Evolutionary conservation across 2,113 vertebrate genomes (phyloP), one percentile per base, ranked within the genome.

Genomic region (Pavo muticus): DNA sequence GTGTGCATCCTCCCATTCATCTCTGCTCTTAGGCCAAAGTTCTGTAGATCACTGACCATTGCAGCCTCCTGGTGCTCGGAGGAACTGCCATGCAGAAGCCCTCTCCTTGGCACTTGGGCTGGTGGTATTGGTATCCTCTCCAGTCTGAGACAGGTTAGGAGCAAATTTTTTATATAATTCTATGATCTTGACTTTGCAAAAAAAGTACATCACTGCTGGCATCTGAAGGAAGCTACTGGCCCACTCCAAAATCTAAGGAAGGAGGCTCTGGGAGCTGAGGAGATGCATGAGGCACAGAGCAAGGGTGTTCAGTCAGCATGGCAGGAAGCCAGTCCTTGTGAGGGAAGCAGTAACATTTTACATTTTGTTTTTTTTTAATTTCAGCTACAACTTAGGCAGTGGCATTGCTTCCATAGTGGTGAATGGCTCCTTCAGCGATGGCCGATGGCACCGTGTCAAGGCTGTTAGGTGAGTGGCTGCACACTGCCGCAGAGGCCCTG

Each of bases 321-420:
- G 27, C 25, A 47, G 21, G 24, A 52, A 90, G 4, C 2, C 0
- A 0, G 29, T 40, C 57, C 71, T 71, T 87, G 56, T 37, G 94
- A 40, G 44, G 25, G 16, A 61, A 10, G 18, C 18, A 39, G 32
- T 60, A 86, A 72, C 11, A 10, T n/a, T 68, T 87, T 23, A 1
- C 37, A 18, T 40, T 63, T 17, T 18, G 9, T 45, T 45, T 18
- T 44, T 44, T 48, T 81, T 82, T 1, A 73, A 45, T 83, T 84
- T 61, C 30, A 99, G 99, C 95, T 99, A 99, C 88, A 99, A 99
- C 94, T 97, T 99, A 94, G 99, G 99, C 93, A 99, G 99, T 0
- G 99, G 99, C 4, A 75, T 97, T 14, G 97, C 97, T 29, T 97
- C 97, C 78, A 98, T 99, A 63, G 57, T 59, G 23, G 98, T 99